These are phyloP conservation scores for Heliconius erato DNA, from an alignment of 2,888 invertebrate genomes.

Conservation along the genomic window DNA sequence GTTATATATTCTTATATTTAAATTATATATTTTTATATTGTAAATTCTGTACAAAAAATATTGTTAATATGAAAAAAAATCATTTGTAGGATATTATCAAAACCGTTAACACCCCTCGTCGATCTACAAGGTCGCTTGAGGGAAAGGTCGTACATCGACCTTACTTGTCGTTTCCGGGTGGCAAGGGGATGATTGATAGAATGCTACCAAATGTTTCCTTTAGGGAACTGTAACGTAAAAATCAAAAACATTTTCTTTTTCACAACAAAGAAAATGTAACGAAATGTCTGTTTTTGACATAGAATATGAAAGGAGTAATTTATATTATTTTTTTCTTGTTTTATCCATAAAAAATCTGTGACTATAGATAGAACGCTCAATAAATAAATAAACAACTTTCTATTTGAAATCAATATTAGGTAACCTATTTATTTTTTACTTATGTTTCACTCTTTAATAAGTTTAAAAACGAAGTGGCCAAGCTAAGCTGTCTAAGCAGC, in stretches of 20 bases:
- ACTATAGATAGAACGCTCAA: neutral
- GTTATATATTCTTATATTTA: neutral
- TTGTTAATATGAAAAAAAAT: neutral
- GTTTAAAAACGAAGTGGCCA: constrained; percentile 35
- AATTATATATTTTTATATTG: neutral
- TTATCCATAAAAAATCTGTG: neutral
- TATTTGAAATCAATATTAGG: neutral
- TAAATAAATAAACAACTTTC: neutral
- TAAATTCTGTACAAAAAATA: neutral
- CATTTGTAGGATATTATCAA: constrained; percentile 3
- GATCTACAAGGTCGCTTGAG: constrained; percentile 67
- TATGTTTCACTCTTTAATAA: neutral
- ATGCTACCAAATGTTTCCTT: constrained; percentile 34
- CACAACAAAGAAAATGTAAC: neutral
- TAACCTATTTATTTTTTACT: neutral
- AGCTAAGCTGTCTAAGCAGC: neutral
- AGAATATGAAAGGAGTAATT: neutral
- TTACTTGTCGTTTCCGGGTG: constrained; percentile 68
- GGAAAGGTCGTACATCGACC: constrained; percentile 75
- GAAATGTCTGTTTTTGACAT: neutral
- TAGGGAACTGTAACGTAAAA: neutral
- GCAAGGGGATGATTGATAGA: constrained; percentile 71
- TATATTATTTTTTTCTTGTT: neutral
- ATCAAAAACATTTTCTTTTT: neutral
- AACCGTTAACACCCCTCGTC: constrained; percentile 53